phyloP scores from a whole-genome alignment of 2,113 vertebrate species.

The Aramus guarauna region DNA sequence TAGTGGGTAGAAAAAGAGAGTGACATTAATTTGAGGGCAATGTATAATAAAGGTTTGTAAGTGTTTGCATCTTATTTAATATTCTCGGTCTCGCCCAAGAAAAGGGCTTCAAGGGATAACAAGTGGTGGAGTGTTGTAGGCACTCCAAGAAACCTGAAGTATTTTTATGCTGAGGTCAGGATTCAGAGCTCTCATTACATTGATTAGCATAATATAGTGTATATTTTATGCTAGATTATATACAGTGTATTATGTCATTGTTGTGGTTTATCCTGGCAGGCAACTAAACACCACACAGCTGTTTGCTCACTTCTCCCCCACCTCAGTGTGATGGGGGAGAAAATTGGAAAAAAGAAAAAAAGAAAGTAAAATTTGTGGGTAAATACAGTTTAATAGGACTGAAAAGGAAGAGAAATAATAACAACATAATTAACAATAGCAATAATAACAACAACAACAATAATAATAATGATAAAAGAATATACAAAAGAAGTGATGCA shows the following conservation, averaged over 20 bases:
- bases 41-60: background rate
- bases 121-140: background rate
- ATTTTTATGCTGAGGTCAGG: background rate
- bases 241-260: background rate
- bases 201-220: background rate
- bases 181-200: background rate
- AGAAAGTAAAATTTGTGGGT: too few species aligned
- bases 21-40: background rate
- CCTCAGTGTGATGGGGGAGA: too few species aligned
- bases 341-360: too few species aligned
- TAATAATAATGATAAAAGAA: too few species aligned
- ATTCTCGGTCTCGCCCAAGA: rapidly evolving
- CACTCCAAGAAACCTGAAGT: background rate
- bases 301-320: too few species aligned
- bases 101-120: background rate
- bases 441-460: too few species aligned
- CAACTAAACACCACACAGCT: too few species aligned
- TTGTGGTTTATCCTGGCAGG: too few species aligned
- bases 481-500: too few species aligned
- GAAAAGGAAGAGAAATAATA: too few species aligned
- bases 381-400: too few species aligned
- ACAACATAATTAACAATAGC: too few species aligned
- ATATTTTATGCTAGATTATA: background rate
- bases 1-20: background rate
- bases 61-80: background rate